These are phyloP conservation scores for Myzus persicae DNA, from an alignment of 1,140 invertebrate genomes.

Conservation along the genomic window DNA sequence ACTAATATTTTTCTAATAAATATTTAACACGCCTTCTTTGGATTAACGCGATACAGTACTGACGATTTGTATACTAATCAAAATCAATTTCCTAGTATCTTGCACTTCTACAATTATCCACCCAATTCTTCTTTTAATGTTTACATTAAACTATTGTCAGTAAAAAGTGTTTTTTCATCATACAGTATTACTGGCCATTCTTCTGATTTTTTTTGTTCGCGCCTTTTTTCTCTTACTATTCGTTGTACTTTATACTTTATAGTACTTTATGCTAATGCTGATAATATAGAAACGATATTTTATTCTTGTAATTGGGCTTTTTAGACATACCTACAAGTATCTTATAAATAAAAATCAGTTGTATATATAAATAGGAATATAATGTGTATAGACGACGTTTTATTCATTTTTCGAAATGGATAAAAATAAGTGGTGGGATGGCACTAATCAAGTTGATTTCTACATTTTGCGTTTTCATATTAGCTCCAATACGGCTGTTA, in stretches of 20 bases:
- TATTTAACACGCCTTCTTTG: neutral
- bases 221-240: neutral
- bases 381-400: neutral
- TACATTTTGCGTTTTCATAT: too few relatives aligned
- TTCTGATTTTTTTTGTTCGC: neutral
- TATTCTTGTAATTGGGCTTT: neutral
- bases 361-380: too few relatives aligned
- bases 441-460: too few relatives aligned
- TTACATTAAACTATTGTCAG: neutral
- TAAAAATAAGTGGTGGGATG: too few relatives aligned
- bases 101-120: neutral
- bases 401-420: neutral
- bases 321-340: neutral
- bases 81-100: neutral
- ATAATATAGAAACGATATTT: neutral
- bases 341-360: too few relatives aligned
- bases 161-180: neutral
- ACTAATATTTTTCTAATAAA: neutral
- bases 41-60: neutral
- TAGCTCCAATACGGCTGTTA: too few relatives aligned
- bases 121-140: neutral
- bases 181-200: too few relatives aligned
- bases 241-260: neutral
- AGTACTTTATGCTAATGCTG: neutral
- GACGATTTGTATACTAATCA: neutral